These are phyloP conservation scores for Pseudotriccus pelzelni DNA, from an alignment of 2,797 vertebrate genomes.

Conservation along the genomic window DNA sequence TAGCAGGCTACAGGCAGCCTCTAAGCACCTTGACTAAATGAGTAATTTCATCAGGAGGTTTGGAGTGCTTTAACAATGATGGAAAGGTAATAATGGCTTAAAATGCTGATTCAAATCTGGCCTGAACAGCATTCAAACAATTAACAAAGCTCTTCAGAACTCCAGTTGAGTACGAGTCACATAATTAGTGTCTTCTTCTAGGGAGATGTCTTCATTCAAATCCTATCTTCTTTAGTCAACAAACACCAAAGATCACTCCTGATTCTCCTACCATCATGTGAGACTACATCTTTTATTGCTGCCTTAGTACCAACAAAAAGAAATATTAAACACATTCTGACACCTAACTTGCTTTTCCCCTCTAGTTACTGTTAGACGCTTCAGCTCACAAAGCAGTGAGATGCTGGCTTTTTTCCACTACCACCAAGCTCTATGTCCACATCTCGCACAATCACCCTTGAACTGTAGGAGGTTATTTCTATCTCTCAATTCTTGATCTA, in stretches of 20 bases:
- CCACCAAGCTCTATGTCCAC: not conserved
- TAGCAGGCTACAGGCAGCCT: not conserved
- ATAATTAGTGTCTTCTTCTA: not conserved
- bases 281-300: not conserved
- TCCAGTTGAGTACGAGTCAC: not conserved
- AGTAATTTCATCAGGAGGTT: not conserved
- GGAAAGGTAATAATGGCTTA: not conserved
- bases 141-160: not conserved
- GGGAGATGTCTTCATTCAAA: not conserved
- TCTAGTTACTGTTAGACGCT: not conserved
- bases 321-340: not conserved
- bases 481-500: slow-evolving; percentile 4
- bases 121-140: not conserved
- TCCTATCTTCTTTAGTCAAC: not conserved
- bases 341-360: not conserved
- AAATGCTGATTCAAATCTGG: not conserved
- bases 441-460: not conserved
- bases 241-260: not conserved
- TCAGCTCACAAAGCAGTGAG: not conserved
- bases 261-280: not conserved
- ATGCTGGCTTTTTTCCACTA: not conserved
- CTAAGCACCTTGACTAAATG: not conserved
- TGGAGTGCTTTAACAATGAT: not conserved
- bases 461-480: slow-evolving; percentile 11
- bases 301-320: not conserved